Conservation (phyloP, 2,113 vertebrate species). For the Caloenas nicobarica region DNA sequence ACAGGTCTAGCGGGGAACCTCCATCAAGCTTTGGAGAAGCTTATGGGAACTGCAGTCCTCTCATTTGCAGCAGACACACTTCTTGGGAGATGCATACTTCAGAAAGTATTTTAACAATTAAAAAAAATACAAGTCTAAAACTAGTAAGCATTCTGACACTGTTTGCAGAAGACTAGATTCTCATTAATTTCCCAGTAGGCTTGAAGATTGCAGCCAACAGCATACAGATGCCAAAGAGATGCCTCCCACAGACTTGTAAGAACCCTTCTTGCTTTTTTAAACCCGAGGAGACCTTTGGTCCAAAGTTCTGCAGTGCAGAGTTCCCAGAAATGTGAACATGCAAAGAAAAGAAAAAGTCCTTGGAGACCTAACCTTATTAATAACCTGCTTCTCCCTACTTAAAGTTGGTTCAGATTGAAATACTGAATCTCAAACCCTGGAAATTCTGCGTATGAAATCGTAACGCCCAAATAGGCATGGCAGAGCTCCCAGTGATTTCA, state of each 20-base stretch:
- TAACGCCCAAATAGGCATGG: constrained; percentile 39
- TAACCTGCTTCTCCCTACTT: background rate
- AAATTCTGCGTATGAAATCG: constrained; percentile 22
- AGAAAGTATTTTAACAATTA: background rate
- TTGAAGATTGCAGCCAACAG: background rate
- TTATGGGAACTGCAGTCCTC: background rate
- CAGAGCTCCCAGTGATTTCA: constrained; percentile 53
- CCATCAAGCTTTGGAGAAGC: background rate
- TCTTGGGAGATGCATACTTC: background rate
- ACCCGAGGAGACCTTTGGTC: constrained; percentile 10
- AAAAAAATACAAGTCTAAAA: background rate
- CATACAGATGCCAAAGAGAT: background rate
- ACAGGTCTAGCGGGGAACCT: background rate
- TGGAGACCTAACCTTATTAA: constrained; percentile 31
- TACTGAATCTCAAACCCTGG: background rate
- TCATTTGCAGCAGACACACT: background rate
- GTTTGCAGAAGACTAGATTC: background rate
- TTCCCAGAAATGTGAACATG: constrained; percentile 43
- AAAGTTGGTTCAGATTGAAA: background rate
- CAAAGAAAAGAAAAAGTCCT: background rate
- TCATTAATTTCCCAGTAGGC: background rate
- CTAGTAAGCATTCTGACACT: background rate
- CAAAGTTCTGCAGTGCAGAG: background rate
- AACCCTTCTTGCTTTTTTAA: constrained; percentile 40
- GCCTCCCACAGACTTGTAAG: constrained; percentile 26